Evolutionary conservation across 2,113 vertebrate genomes (phyloP).

Genomic region (Anoplopoma fimbria): DNA sequence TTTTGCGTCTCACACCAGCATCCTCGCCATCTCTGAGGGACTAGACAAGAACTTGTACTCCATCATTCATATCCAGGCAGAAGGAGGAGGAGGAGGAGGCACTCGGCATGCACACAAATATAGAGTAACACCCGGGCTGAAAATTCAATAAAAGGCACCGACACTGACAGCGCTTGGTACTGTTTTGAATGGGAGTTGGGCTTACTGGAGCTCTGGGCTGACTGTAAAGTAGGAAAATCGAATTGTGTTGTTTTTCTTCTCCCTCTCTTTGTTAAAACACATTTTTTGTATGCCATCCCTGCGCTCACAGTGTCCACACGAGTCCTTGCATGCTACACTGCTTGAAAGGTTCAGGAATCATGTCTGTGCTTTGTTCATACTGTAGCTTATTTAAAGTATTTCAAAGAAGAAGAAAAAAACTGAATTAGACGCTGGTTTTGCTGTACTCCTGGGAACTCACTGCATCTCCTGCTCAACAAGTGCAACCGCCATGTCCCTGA

Average conservation of each 20-base stretch:
- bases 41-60: slow-evolving; percentile 72
- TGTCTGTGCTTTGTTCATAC: slow-evolving; percentile 43
- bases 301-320: slow-evolving; percentile 46
- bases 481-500: slow-evolving; percentile 34
- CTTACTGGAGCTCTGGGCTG: slow-evolving; percentile 68
- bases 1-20: slow-evolving; percentile 45
- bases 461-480: slow-evolving; percentile 59
- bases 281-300: slow-evolving; percentile 58
- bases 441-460: slow-evolving; percentile 28
- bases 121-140: slow-evolving; percentile 68
- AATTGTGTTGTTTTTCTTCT: slow-evolving; percentile 66
- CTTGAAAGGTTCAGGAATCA: slow-evolving; percentile 41
- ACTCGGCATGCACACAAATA: slow-evolving; percentile 72
- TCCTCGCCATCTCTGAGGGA: slow-evolving; percentile 57
- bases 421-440: background rate
- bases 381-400: slow-evolving; percentile 14
- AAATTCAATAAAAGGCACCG: slow-evolving; percentile 77
- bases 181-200: slow-evolving; percentile 73
- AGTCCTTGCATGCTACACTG: slow-evolving; percentile 23
- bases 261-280: slow-evolving; percentile 38
- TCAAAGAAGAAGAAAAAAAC: slow-evolving; percentile 14
- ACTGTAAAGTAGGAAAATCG: slow-evolving; percentile 76
- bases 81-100: slow-evolving; percentile 44
- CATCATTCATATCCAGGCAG: slow-evolving; percentile 73
- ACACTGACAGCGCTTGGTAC: slow-evolving; percentile 63